Base-by-base conservation (phyloP, 64 coral and sea anemone species). In the Trachythela sp. region DNA sequence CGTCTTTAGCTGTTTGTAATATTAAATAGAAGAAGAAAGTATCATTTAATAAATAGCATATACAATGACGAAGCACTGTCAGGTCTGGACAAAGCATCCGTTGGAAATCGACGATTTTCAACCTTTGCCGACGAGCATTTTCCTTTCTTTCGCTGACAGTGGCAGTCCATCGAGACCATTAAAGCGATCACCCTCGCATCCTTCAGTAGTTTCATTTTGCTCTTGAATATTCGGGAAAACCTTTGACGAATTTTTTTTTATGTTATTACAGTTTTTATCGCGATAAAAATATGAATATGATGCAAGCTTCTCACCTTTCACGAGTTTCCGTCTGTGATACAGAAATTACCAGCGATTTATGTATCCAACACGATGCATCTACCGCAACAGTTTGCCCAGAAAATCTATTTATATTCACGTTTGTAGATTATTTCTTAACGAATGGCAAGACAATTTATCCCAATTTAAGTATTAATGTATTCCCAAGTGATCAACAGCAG, bases 161-260 rank as follows among this genome's bases (percentile, higher is more conserved):
- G 54, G 64, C 38, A 86, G 48, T 0, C 84, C 90, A 77, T 91
- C 90, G 22, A 91, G 80, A 91, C 90, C 24, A 91, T 59, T 36
- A 77, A 54, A 26, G 90, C 84, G 9, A 18, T 87, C 36, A 91
- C 26, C n/a, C 85, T 67, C 39, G 11, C 13, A 20, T 49, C 48
- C 8, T 87, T 91, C 2, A 83, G 38, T 11, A 71, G 15, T 1
- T n/a, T 10, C 20, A 90, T 8, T 8, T 90, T 48, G 29, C n/a
- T 2, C 40, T 30, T 56, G 83, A 90, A 85, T 8, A 85, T 85
- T 15, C 20, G 13, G 4, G 50, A 2, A 27, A 13, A 67, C 36
- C 89, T 90, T 34, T 24, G n/a, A n/a, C n/a, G n/a, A n/a, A n/a
- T n/a, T n/a, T n/a, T n/a, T n/a, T n/a, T n/a, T n/a, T n/a, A n/a